Evolutionary conservation across 1,140 invertebrate species (phyloP), one percentile per base, ranked within the genome.

Genomic region (Dufourea novaeangliae): DNA sequence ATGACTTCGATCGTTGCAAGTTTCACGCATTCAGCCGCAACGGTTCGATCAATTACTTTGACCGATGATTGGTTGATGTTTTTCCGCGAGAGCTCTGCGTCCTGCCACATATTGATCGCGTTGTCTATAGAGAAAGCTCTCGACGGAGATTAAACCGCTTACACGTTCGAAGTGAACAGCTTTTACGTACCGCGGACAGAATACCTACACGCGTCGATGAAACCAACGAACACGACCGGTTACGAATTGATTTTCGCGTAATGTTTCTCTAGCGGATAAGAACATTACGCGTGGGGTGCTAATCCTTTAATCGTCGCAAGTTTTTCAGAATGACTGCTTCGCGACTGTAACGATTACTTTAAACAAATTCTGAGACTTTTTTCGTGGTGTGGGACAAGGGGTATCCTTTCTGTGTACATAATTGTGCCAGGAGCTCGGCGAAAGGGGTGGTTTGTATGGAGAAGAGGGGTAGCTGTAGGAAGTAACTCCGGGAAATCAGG

Each of bases 401-500:
- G n/a, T 81, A 67, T 81, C 71, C 75, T 50, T 62, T 66, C 27
- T 72, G 50, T 71, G 64, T 67, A 83, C 50, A 64, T 61, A 68
- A 73, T 66, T 66, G 69, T 37, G 57, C 63, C 37, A 59, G 39
- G 22, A 11, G 56, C 17, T 25, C 39, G 54, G 12, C 8, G 17
- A 29, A 29, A 41, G 67, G 44, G 44, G 39, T 12, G 10, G 41
- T 14, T 52, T 50, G 52, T 14, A 69, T 66, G 54, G 44, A 20
- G 59, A 54, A 59, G 73, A 75, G 52, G 27, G 50, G 29, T 29
- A 39, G 78, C 34, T n/a, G 56, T 37, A 37, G 79, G 56, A 61
- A 34, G 68, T 57, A 76, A 85, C 57, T 77, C 54, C 22, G 68
- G 37, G 68, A 90, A 91, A 92, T 92, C 86, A 91, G 89, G 88